phyloP scores from a whole-genome alignment of 2,888 invertebrate species.

The Sycophila texana region DNA sequence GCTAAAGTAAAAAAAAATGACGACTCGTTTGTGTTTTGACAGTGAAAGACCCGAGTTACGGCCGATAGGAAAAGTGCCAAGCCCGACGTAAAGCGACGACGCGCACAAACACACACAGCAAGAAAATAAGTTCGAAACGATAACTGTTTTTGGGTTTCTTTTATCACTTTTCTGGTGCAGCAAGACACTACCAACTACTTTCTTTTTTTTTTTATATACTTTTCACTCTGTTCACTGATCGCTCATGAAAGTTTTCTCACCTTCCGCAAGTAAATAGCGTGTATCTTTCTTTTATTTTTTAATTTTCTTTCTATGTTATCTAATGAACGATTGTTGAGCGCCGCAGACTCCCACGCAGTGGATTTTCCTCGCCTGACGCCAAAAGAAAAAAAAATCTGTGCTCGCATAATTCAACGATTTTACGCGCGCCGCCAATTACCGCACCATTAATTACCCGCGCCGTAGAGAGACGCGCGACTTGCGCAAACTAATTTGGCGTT shows the following conservation, averaged over 20 bases:
- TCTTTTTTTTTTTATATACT: slow-evolving; percentile 35
- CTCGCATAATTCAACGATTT: slow-evolving; percentile 1
- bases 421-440: slow-evolving; percentile 9
- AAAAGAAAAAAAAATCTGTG: slow-evolving; percentile 11
- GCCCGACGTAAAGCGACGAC: slow-evolving; percentile 58
- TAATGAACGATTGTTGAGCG: slow-evolving; percentile 32
- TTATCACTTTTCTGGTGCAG: slow-evolving; percentile 39
- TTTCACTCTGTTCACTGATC: slow-evolving; percentile 5
- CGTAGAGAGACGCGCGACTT: slow-evolving; percentile 14
- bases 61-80: slow-evolving; percentile 62
- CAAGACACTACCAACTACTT: slow-evolving; percentile 5
- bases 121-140: slow-evolving; percentile 66
- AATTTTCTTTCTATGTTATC: slow-evolving; percentile 17
- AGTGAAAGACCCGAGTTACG: slow-evolving; percentile 66
- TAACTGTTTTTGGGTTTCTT: slow-evolving; percentile 54
- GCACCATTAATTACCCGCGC: background rate
- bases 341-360: slow-evolving; percentile 1
- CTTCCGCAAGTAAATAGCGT: background rate
- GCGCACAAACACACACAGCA: slow-evolving; percentile 56
- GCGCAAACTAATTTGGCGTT: slow-evolving; percentile 21
- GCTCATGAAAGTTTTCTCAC: background rate
- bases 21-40: slow-evolving; percentile 65
- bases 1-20: slow-evolving; percentile 34
- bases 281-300: background rate
- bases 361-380: slow-evolving; percentile 31